Percentiles rank a stretch among this genome's conserved stretches.
These are phyloP conservation scores for Pristionchus mayeri DNA, from an alignment of 2,888 invertebrate genomes.

Conservation along the genomic window DNA sequence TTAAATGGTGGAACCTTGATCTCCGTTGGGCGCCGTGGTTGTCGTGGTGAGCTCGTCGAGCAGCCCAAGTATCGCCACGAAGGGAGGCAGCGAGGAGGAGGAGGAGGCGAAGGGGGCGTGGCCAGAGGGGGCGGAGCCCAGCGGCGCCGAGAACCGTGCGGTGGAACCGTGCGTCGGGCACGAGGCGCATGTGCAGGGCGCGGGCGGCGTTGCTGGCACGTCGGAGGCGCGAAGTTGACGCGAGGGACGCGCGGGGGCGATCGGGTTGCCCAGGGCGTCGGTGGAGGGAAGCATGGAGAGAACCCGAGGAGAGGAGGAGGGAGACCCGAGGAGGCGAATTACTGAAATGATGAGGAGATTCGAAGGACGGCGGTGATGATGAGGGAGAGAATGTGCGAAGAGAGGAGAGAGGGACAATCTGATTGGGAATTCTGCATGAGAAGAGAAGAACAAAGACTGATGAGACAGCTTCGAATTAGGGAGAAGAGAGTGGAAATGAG, in stretches of 20 bases:
- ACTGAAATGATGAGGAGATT: neutral
- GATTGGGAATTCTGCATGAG: slow-evolving; percentile 9
- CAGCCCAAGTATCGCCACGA: slow-evolving; percentile 24
- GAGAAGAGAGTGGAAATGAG: slow-evolving; percentile 9
- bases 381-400: neutral
- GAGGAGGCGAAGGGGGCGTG: neutral
- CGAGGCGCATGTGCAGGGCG: slow-evolving; percentile 41
- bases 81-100: neutral
- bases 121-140: neutral
- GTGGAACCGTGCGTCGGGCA: slow-evolving; percentile 40
- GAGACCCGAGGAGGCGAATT: neutral
- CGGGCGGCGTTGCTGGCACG: slow-evolving; percentile 4
- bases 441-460: slow-evolving; percentile 24
- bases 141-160: slow-evolving; percentile 6
- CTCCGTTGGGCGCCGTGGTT: slow-evolving; percentile 26
- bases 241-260: neutral
- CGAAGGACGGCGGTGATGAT: neutral
- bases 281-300: slow-evolving; percentile 29
- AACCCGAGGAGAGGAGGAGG: neutral
- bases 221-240: neutral
- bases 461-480: neutral
- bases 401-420: neutral
- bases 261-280: neutral
- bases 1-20: neutral
- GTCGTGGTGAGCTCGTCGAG: slow-evolving; percentile 20